Conservation (phyloP, 2,113 vertebrate genomes). For the Serilophus lunatus region DNA sequence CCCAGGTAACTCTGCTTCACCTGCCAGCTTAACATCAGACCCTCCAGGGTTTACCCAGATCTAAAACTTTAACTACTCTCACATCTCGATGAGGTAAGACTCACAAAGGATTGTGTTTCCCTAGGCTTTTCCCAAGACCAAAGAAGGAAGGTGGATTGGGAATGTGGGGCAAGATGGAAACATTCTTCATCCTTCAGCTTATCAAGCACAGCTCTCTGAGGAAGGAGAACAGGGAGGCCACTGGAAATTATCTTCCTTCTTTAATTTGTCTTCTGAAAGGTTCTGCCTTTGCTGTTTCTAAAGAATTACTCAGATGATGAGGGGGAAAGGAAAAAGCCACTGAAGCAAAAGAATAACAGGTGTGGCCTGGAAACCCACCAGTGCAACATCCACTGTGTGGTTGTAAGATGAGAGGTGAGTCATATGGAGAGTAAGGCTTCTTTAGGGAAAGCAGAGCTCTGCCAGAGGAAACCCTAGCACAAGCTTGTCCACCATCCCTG, state of each 20-base stretch:
- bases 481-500: neutral
- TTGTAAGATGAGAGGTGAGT: neutral
- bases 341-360: neutral
- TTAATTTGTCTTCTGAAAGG: neutral
- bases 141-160: neutral
- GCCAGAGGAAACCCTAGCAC: neutral
- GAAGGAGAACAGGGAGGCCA: neutral
- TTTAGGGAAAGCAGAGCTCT: neutral
- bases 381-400: rapidly evolving
- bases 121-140: neutral
- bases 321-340: neutral
- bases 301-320: neutral
- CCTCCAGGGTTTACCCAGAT: neutral
- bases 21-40: neutral
- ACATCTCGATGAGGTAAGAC: no score
- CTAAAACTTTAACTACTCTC: neutral
- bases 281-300: neutral
- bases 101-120: neutral
- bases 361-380: neutral
- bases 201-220: neutral
- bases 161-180: neutral
- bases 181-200: neutral
- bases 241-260: neutral
- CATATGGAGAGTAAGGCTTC: neutral
- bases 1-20: neutral